Percentiles rank a stretch among this genome's conserved stretches.
Evolutionary conservation across 2,888 invertebrate genomes (phyloP).

Genomic region (Diarsia brunnea): DNA sequence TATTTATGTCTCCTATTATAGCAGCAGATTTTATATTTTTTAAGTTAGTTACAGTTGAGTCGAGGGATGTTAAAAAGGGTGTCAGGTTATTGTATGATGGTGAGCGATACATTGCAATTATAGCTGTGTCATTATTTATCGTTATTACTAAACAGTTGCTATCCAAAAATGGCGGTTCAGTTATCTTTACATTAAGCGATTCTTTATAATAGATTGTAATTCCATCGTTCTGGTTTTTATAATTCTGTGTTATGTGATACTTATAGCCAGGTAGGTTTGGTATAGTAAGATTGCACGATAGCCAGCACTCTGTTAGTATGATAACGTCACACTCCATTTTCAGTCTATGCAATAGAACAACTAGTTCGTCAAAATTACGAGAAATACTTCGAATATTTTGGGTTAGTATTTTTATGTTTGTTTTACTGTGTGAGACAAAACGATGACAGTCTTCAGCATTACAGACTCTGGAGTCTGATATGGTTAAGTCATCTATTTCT

Average conservation of each 20-base stretch:
- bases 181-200: not conserved
- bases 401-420: too few species aligned
- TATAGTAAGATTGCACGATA: conserved; percentile 3
- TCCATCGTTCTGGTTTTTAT: not conserved
- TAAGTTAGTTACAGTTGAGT: too few species aligned
- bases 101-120: not conserved
- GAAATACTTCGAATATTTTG: not conserved
- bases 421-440: too few species aligned
- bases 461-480: too few species aligned
- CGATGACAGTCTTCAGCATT: too few species aligned
- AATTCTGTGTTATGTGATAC: not conserved
- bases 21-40: not conserved
- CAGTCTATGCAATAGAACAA: not conserved
- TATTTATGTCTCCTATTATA: too few species aligned
- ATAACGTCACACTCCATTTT: conserved; percentile 1
- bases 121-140: not conserved
- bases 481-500: too few species aligned
- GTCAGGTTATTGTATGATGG: not conserved
- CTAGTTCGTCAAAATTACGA: not conserved
- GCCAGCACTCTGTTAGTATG: conserved; percentile 5
- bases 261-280: conserved; percentile 3
- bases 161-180: not conserved
- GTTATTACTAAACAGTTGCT: not conserved
- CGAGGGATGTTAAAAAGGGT: not conserved
- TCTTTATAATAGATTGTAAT: not conserved